Conservation (phyloP, 2,113 vertebrate genomes). For the Herpetotheres cachinnans region DNA sequence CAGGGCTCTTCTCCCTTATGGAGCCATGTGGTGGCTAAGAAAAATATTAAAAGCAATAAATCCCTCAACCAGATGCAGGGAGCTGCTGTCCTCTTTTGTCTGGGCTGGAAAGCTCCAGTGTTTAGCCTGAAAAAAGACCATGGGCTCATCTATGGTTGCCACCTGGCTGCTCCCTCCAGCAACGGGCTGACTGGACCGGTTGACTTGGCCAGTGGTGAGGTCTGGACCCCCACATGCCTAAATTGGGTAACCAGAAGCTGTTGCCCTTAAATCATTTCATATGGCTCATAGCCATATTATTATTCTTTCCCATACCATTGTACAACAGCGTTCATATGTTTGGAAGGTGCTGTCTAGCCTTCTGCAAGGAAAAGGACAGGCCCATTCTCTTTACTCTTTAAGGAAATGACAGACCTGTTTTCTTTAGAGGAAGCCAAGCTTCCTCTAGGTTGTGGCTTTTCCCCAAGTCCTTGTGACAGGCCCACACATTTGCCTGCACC, state of each 20-base stretch:
- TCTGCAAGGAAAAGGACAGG: not conserved
- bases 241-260: not conserved
- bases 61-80: not conserved
- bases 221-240: not conserved
- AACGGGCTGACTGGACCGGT: not conserved
- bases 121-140: not conserved
- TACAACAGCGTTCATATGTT: not conserved
- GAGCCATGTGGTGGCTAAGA: not conserved
- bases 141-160: not conserved
- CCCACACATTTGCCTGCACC: not conserved
- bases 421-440: not conserved
- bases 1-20: not conserved
- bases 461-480: not conserved
- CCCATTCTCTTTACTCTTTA: not conserved
- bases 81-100: not conserved
- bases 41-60: not conserved
- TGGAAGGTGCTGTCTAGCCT: not conserved
- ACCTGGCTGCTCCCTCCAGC: not conserved
- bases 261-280: not conserved
- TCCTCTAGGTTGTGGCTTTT: not conserved
- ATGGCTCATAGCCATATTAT: not conserved
- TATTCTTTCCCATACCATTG: not conserved
- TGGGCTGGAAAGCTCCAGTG: not conserved
- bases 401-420: not conserved
- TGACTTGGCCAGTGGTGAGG: not conserved